phyloP scores from a whole-genome alignment of 2,888 invertebrate species.

The Drosophila demipolita region DNA sequence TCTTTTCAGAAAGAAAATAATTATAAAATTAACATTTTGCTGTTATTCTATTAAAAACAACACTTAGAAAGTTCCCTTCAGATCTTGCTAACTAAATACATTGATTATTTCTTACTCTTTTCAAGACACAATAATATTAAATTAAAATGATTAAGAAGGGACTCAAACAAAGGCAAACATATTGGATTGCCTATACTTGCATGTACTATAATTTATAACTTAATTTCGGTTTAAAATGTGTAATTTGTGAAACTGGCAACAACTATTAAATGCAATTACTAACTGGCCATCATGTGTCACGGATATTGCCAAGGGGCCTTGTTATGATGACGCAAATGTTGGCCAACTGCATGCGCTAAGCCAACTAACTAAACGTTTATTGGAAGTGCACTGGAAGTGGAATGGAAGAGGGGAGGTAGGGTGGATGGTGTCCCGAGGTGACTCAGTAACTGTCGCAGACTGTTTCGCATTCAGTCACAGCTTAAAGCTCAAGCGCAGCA shows the following conservation, averaged over 20 bases:
- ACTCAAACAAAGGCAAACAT: not conserved
- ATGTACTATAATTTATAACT: not conserved
- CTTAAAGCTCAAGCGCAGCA: slow-evolving; percentile 49
- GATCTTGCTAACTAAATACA: not conserved
- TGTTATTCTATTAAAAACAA: not conserved
- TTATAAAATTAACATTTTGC: not conserved
- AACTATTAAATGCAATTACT: slow-evolving; percentile 11
- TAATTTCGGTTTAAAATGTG: not conserved
- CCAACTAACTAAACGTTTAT: slow-evolving; percentile 14
- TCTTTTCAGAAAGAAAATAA: not conserved
- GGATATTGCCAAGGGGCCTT: slow-evolving; percentile 13
- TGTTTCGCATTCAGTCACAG: slow-evolving; percentile 47
- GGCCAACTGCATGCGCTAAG: slow-evolving; percentile 19
- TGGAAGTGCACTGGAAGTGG: slow-evolving; percentile 56
- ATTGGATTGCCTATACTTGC: not conserved
- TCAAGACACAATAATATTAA: not conserved
- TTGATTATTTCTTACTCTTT: not conserved
- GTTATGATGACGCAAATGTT: slow-evolving; percentile 41
- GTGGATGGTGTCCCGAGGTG: slow-evolving; percentile 14
- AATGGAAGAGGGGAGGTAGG: slow-evolving; percentile 48
- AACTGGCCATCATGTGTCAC: slow-evolving; percentile 11
- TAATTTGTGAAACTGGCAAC: not conserved
- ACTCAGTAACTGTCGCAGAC: slow-evolving; percentile 42
- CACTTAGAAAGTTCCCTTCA: not conserved
- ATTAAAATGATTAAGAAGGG: not conserved